Conservation (phyloP, 2,797 vertebrate genomes). For the Pyrocephalus nanus region DNA sequence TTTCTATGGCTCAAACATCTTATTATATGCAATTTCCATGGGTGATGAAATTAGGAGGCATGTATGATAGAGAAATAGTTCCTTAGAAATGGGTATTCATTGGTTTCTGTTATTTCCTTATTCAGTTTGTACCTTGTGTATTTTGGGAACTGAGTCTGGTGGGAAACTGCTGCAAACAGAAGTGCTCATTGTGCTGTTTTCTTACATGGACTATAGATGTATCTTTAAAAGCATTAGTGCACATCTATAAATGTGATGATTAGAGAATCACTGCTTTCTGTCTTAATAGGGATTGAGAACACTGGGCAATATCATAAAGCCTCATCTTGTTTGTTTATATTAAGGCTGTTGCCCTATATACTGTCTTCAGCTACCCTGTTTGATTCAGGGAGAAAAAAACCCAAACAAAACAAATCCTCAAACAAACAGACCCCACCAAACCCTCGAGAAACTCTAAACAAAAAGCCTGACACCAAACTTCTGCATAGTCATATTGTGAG, state of each 20-base stretch:
- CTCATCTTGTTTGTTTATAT: not conserved
- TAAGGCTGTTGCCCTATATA: not conserved
- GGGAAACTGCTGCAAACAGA: not conserved
- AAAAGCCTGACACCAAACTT: not conserved
- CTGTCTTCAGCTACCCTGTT: not conserved
- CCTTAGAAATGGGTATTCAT: not conserved
- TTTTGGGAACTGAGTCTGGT: not conserved
- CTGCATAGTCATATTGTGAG: fast-evolving
- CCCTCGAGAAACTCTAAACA: not conserved
- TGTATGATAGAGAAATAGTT: not conserved
- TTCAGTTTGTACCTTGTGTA: not conserved
- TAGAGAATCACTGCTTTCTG: not conserved
- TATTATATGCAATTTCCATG: not conserved
- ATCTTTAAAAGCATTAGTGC: not conserved
- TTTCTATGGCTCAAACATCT: not conserved
- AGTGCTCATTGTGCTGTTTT: not conserved
- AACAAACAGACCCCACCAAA: not conserved
- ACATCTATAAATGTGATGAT: not conserved
- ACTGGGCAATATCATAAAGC: not conserved
- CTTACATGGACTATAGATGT: not conserved
- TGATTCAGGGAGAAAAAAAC: not conserved
- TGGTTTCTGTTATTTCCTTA: not conserved
- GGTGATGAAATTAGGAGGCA: not conserved
- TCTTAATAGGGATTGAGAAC: not conserved
- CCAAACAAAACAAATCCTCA: not conserved